Base-by-base conservation (phyloP, 2,113 vertebrate genomes). In the Erpornis zantholeuca region DNA sequence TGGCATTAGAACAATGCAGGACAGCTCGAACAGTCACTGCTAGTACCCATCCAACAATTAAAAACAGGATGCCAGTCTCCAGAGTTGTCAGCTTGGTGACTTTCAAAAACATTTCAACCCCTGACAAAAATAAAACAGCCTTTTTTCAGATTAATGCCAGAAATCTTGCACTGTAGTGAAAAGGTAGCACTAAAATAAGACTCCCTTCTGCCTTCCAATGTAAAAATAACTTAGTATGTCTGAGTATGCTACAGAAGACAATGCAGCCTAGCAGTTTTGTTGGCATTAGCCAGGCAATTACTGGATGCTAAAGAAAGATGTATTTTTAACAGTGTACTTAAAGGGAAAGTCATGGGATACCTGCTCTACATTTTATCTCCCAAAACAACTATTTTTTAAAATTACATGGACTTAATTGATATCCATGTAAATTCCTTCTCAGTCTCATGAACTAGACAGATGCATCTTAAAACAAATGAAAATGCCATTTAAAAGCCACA, bases 201-300 rank as follows among this genome's bases (percentile, higher is more conserved):
- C 22, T 52, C 29, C 65, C 61, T 85, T 23, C 13, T 90, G 80
- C 24, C 35, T 95, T 95, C 49, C 64, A 89, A 47, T 60, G 64
- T 93, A 86, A 96, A 96, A 96, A 92, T 85, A 92, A 79, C 56
- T 61, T 57, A 56, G 56, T 56, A 72, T 21, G 28, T 63, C 91
- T 76, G 49, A 87, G 29, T 38, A 68, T 1, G 1, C 25, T 50
- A 69, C n/a, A 82, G 61, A 94, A 86, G 28, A 89, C 81, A 87
- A 92, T 86, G 78, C 21, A 79, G 14, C 15, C 21, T 53, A 78
- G 40, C 57, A 76, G 6, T 15, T 75, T 90, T 92, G 70, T 92
- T 89, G 19, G 65, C 71, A 44, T 73, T 78, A 89, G 90, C 77
- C 45, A 83, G 49, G 35, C 45, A 93, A 21, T 83, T 68, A 60